Evolutionary conservation across 2,888 invertebrate genomes (phyloP), one percentile per base, ranked within the genome.

Genomic region (Spilosoma lubricipeda): DNA sequence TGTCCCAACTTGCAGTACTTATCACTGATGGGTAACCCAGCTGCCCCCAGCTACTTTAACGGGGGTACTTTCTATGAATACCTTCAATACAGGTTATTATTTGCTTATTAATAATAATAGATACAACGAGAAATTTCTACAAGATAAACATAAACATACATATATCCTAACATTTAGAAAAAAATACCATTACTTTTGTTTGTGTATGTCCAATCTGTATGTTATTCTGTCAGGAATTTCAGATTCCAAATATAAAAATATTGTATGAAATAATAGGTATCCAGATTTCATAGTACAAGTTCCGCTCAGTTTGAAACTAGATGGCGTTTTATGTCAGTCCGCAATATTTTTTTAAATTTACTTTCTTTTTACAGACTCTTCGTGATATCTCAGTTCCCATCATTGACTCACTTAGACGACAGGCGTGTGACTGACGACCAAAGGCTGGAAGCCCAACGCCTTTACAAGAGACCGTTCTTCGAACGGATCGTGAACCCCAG

Each of bases 11-110:
- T 99, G 42, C 96, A 96, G 85, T 97, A 97, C 89, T 92, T 99
- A 0, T 98, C 98, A 27, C 95, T 98, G 75, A 98, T 99, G 98
- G 98, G 98, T 33, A 99, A 99, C 92, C 97, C 97, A 0, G 98
- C 98, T 0, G 97, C 97, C 0, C 98, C 98, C 0, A 97, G 97
- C 81, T 97, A 97, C 86, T 96, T 98, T 74, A 97, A 97, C 82
- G 97, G 97, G n/a, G 97, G 97, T 64, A 97, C 97, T 27, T 97
- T 97, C 85, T 97, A 97, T 83, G 97, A 98, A 88, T 97, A 97
- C 87, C 91, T 97, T 23, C 97, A 97, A 84, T 98, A 98, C 90
- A 97, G 98, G 98, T 98, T 33, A 33, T 33, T 33, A 33, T 33
- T 33, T 3, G 33, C 3, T 33, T 33, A n/a, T n/a, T n/a, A n/a